Percentiles rank a stretch among this genome's conserved stretches.
Conservation (phyloP, 2,113 vertebrate genomes). For the Heloderma charlesbogerti region DNA sequence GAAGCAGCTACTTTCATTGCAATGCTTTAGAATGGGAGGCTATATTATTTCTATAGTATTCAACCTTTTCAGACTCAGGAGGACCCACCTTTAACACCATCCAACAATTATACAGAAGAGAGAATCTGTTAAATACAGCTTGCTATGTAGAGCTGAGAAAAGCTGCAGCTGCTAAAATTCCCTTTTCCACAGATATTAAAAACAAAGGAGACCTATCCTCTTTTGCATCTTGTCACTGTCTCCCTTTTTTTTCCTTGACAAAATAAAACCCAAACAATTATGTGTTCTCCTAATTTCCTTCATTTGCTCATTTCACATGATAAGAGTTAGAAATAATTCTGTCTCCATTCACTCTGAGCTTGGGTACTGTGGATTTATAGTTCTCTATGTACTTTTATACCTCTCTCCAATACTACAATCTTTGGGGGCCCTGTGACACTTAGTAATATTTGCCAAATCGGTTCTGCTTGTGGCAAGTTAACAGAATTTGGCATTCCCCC, state of each 20-base stretch:
- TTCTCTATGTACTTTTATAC: neutral
- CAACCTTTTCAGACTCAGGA: neutral
- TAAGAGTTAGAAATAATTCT: neutral
- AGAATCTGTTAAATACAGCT: neutral
- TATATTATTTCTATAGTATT: constrained; percentile 14
- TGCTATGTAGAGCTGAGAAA: neutral
- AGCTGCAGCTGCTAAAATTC: neutral
- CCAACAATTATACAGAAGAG: neutral
- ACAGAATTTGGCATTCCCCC: neutral
- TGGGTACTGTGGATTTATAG: neutral
- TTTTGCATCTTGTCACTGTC: neutral
- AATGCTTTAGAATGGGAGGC: constrained; percentile 29
- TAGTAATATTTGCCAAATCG: neutral
- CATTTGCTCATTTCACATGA: neutral
- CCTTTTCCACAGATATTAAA: neutral
- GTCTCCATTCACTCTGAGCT: neutral
- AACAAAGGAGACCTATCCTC: neutral
- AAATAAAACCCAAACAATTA: neutral
- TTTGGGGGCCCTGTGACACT: neutral
- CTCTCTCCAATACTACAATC: neutral
- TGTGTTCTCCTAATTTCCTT: neutral
- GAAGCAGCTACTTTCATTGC: neutral
- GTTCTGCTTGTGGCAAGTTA: neutral
- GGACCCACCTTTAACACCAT: neutral
- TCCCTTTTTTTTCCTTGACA: neutral